Conservation (phyloP, 2,113 vertebrate genomes). For the Oceanodroma tethys region DNA sequence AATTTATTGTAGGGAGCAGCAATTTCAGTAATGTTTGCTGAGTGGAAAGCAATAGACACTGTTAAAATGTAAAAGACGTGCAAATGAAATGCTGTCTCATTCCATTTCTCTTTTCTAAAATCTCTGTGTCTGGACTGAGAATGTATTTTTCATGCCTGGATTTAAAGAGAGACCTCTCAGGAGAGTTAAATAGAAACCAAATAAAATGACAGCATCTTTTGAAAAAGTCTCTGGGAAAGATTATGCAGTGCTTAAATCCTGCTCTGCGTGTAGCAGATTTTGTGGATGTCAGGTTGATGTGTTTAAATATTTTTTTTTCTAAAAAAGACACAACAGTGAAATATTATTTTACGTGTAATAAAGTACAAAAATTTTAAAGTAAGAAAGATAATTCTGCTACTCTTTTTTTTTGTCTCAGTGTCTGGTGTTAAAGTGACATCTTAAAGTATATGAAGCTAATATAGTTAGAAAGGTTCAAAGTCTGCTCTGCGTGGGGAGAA, state of each 20-base stretch:
- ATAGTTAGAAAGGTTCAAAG: background rate
- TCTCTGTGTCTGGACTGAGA: slow-evolving; percentile 45
- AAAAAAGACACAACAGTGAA: background rate
- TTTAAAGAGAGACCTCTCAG: slow-evolving; percentile 53
- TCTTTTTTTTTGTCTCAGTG: too few species aligned
- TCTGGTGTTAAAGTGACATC: background rate
- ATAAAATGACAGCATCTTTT: slow-evolving; percentile 44
- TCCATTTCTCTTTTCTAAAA: slow-evolving; percentile 29
- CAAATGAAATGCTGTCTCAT: slow-evolving; percentile 55
- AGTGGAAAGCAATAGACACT: background rate
- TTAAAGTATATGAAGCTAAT: background rate
- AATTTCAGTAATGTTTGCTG: background rate
- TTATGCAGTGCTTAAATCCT: slow-evolving; percentile 29
- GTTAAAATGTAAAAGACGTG: slow-evolving; percentile 62
- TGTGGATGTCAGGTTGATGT: background rate
- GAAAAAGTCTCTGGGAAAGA: slow-evolving; percentile 40
- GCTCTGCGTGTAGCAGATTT: background rate
- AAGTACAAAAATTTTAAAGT: background rate
- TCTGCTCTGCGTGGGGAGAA: background rate
- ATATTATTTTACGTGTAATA: background rate
- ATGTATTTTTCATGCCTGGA: slow-evolving; percentile 63
- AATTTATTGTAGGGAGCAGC: background rate
- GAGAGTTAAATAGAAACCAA: slow-evolving; percentile 55
- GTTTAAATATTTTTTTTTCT: background rate
- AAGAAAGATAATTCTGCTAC: background rate